Evolutionary conservation across 2,797 vertebrate genomes (phyloP), one percentile per base, ranked within the genome.

Genomic region (Cynodonichthys magdalenae): DNA sequence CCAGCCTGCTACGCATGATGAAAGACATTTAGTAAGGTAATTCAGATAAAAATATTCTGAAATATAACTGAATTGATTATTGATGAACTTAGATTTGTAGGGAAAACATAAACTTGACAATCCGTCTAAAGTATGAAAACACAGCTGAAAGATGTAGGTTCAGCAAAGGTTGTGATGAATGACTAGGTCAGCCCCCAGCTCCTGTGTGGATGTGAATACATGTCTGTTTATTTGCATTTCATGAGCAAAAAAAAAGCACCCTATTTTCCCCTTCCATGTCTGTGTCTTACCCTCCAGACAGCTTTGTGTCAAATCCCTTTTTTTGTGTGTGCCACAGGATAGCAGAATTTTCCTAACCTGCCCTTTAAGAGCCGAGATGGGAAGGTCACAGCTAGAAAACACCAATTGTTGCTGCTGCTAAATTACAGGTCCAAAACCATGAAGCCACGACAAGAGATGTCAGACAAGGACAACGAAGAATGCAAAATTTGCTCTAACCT

Each of bases 131-230:
- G 52, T 69, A 70, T 74, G 69, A 80, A 82, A 79, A 74, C 66
- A 69, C 79, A 63, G 71, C 74, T 82, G 63, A 83, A 82, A 87
- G 74, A 80, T 73, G 80, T 66, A 52, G 78, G 75, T 66, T 83
- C 74, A 68, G 66, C 77, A 77, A 79, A 71, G 69, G 69, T 60
- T 79, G 66, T 88, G 89, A 90, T 83, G 73, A 85, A 90, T 78
- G 79, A 67, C 71, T 80, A 67, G 71, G 81, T 81, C 79, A 84
- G 69, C 71, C 58, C 82, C 80, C 71, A 53, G 5, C 19, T 69
- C 63, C 52, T 58, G 56, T 51, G 75, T 58, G 66, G 57, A 41
- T 49, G 54, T 51, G 41, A 20, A 31, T 70, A 55, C 53, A 58
- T 50, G 52, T 53, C 53, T 60, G 65, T 58, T 63, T 64, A 85